phyloP scores from a whole-genome alignment of 1,140 invertebrate species.

The Hyles euphorbiae region DNA sequence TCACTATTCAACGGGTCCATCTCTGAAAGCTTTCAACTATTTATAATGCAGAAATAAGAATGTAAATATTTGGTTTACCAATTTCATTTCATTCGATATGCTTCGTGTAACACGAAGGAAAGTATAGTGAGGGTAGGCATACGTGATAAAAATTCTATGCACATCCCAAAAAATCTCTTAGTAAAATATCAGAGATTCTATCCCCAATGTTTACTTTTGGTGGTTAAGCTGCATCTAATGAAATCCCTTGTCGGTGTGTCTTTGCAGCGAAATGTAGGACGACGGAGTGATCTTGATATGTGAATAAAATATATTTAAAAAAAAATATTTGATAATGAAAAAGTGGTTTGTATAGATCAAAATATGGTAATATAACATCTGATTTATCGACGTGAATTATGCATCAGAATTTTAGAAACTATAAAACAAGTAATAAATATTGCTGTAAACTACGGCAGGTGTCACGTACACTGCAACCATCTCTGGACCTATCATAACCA shows the following conservation, averaged over 20 bases:
- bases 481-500: no score
- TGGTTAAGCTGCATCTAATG: slow-evolving; percentile 74
- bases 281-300: slow-evolving; percentile 37
- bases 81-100: no score
- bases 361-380: background rate
- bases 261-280: slow-evolving; percentile 52
- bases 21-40: no score
- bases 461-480: no score
- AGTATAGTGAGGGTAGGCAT: background rate
- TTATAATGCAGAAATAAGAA: no score
- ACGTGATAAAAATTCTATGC: slow-evolving; percentile 45
- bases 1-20: no score
- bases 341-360: background rate
- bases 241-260: slow-evolving; percentile 69
- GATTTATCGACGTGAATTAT: no score
- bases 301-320: slow-evolving; percentile 1
- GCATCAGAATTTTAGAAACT: no score
- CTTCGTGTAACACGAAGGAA: no score
- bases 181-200: slow-evolving; percentile 57
- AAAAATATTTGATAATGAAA: background rate
- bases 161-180: slow-evolving; percentile 51
- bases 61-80: no score
- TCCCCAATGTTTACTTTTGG: slow-evolving; percentile 66
- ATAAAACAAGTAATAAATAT: no score
- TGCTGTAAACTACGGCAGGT: no score